A percentile compares a stretch with the other conserved stretches of the same genome.
phyloP scores from a whole-genome alignment of 2,797 vertebrate species.

The Spatula clypeata region DNA sequence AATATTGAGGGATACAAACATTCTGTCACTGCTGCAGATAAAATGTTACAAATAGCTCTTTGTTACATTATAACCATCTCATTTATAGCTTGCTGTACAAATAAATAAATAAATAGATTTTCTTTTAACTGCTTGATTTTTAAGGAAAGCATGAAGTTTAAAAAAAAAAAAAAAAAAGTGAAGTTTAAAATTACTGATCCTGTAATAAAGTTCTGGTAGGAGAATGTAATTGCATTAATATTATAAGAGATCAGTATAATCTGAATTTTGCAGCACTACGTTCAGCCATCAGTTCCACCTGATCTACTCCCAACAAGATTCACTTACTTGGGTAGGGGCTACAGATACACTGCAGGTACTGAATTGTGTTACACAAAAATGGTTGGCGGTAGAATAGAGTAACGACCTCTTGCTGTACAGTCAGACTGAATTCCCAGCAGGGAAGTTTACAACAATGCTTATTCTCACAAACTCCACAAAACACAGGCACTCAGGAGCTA shows the following conservation, averaged over 20 bases:
- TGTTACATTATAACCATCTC: neutral
- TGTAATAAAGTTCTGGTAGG: neutral
- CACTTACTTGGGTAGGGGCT: neutral
- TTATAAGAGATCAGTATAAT: neutral
- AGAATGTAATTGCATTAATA: neutral
- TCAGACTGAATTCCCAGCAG: neutral
- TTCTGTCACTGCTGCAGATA: neutral
- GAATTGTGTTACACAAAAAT: neutral
- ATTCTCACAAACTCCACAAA: neutral
- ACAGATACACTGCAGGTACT: rapidly evolving
- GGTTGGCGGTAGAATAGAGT: neutral
- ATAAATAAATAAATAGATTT: neutral
- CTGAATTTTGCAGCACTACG: neutral
- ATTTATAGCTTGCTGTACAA: neutral
- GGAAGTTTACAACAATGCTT: neutral
- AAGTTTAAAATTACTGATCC: neutral
- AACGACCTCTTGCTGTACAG: neutral
- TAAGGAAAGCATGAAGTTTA: neutral
- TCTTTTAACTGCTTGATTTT: neutral
- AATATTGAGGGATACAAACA: neutral
- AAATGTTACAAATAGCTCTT: neutral
- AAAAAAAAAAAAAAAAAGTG: no score
- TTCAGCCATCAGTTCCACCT: neutral
- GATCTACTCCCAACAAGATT: neutral
- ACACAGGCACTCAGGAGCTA: neutral